phyloP scores from a whole-genome alignment of 2,888 invertebrate genomes.

The Synergus japonicus region DNA sequence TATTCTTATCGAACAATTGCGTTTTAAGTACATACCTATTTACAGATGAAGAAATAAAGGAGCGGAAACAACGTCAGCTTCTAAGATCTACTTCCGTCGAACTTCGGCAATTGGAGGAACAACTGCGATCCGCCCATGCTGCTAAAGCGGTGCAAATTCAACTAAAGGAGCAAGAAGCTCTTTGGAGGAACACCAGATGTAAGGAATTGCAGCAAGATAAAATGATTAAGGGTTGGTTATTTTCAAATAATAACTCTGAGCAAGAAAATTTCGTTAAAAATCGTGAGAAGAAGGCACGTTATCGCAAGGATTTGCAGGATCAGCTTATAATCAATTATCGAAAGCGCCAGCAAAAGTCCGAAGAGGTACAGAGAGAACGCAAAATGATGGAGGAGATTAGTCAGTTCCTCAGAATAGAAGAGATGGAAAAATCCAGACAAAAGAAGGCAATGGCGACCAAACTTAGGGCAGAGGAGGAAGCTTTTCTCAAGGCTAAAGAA shows the following conservation, averaged over 20 bases:
- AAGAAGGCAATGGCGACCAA: conserved; percentile 1
- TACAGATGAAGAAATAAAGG: not conserved
- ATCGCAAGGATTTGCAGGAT: conserved; percentile 34
- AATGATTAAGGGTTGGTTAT: conserved; percentile 14
- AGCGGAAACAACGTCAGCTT: conserved; percentile 19
- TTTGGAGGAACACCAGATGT: conserved; percentile 11
- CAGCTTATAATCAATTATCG: conserved; percentile 45
- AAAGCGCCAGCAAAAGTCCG: conserved; percentile 42
- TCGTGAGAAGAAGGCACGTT: conserved; percentile 41
- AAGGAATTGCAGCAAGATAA: conserved; percentile 5
- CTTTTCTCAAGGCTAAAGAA: conserved; percentile 14
- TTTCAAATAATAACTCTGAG: conserved; percentile 2
- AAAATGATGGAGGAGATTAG: conserved; percentile 15
- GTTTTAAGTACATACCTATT: not conserved
- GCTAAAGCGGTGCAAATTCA: conserved; percentile 11
- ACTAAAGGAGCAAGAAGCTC: not conserved
- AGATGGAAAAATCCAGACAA: conserved; percentile 19
- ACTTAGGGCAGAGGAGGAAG: conserved; percentile 18
- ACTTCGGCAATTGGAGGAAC: conserved; percentile 21
- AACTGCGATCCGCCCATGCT: not conserved
- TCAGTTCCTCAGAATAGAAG: conserved; percentile 37
- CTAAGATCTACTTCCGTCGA: conserved; percentile 17
- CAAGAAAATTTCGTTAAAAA: not conserved
- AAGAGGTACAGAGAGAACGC: conserved; percentile 28
- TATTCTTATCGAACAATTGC: not conserved